A percentile compares a stretch with the other conserved stretches of the same genome.
Evolutionary conservation across 2,888 invertebrate genomes (phyloP).

Genomic region (Drosophila multiciliata): DNA sequence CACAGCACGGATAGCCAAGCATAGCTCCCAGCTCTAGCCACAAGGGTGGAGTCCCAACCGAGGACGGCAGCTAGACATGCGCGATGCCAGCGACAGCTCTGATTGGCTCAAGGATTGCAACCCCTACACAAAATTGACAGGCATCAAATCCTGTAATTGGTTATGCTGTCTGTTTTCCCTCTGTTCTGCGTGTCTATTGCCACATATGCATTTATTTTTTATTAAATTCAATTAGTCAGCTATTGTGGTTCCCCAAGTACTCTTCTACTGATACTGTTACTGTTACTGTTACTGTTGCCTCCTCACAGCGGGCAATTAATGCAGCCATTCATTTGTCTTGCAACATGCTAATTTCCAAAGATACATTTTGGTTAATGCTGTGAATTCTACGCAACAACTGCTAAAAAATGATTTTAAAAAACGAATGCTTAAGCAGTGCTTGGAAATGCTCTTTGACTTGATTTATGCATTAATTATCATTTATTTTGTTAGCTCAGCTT

Average conservation of each 20-base stretch:
- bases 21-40: slow-evolving; percentile 22
- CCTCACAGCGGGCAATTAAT: slow-evolving; percentile 65
- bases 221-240: slow-evolving; percentile 44
- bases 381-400: slow-evolving; percentile 19
- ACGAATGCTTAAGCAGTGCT: background rate
- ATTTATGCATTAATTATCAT: background rate
- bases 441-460: background rate
- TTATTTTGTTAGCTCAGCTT: background rate
- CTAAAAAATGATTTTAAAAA: background rate
- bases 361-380: background rate
- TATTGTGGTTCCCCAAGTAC: slow-evolving; percentile 41
- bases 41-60: slow-evolving; percentile 57
- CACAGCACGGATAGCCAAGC: background rate
- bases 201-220: slow-evolving; percentile 3
- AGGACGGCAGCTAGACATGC: slow-evolving; percentile 58
- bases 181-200: background rate
- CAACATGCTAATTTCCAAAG: slow-evolving; percentile 39
- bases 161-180: slow-evolving; percentile 46
- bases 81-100: slow-evolving; percentile 38
- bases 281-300: slow-evolving; percentile 1
- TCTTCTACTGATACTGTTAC: background rate
- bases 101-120: slow-evolving; percentile 65
- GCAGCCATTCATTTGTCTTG: slow-evolving; percentile 46
- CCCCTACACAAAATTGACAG: slow-evolving; percentile 47
- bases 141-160: slow-evolving; percentile 59